These are phyloP conservation scores for Ctenosaura bakeri DNA, from an alignment of 2,797 vertebrate species.

Conservation along the genomic window DNA sequence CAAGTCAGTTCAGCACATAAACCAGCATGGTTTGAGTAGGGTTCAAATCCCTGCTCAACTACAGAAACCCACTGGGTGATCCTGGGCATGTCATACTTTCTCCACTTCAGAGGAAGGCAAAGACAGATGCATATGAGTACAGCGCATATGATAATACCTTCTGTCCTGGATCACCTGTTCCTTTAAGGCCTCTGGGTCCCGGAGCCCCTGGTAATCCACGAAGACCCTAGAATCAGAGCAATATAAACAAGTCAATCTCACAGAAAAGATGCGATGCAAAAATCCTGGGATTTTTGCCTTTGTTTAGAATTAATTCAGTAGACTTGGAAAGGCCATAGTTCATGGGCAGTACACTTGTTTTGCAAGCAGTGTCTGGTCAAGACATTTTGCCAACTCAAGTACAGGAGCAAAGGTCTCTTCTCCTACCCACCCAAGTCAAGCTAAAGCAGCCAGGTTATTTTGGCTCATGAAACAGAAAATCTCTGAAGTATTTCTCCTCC, in stretches of 20 bases:
- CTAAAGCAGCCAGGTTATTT: background rate
- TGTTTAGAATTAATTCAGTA: background rate
- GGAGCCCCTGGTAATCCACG: conserved; percentile 82
- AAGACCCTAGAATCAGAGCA: conserved; percentile 80
- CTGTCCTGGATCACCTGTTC: conserved; percentile 85
- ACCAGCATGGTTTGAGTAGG: too few species aligned
- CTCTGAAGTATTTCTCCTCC: background rate
- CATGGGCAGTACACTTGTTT: background rate
- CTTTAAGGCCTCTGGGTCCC: conserved; percentile 85
- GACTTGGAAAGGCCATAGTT: background rate
- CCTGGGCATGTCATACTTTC: too few species aligned
- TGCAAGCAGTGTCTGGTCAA: background rate
- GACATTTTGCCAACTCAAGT: background rate
- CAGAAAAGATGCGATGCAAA: background rate
- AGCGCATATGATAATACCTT: conserved; percentile 80
- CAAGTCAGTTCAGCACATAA: too few species aligned
- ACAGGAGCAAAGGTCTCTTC: background rate
- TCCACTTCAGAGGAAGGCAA: too few species aligned
- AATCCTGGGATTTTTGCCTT: background rate
- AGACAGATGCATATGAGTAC: background rate
- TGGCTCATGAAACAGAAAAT: background rate
- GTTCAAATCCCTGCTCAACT: too few species aligned
- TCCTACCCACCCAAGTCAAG: background rate
- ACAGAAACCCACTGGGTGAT: too few species aligned
- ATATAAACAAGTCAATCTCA: conserved; percentile 38